These are phyloP conservation scores for Orthonevra nobilis DNA, from an alignment of 2,888 invertebrate genomes.

Conservation along the genomic window DNA sequence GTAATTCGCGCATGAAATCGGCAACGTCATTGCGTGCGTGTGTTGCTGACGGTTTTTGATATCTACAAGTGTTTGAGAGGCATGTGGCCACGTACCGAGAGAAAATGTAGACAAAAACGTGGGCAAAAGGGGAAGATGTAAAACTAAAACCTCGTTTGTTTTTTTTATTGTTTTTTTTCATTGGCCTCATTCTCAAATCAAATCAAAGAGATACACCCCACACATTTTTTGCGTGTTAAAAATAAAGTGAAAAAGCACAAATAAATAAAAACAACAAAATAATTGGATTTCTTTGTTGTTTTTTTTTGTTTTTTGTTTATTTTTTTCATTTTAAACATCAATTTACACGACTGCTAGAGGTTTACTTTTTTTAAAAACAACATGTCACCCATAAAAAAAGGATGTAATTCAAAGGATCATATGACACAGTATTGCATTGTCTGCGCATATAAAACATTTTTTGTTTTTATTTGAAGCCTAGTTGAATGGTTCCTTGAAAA, in stretches of 20 bases:
- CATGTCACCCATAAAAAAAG: too few species aligned
- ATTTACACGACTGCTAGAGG: too few species aligned
- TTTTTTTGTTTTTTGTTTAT: too few species aligned
- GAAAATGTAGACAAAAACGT: constrained; percentile 19
- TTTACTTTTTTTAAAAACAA: too few species aligned
- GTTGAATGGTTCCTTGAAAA: too few species aligned
- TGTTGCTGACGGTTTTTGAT: constrained; percentile 33
- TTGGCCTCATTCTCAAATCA: constrained; percentile 45
- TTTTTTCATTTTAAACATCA: too few species aligned
- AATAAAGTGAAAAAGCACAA: neutral
- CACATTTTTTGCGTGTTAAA: constrained; percentile 6
- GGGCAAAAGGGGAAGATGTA: constrained; percentile 3
- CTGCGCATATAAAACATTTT: too few species aligned
- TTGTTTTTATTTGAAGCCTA: too few species aligned
- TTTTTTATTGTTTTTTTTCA: constrained; percentile 29
- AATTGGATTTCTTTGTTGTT: neutral
- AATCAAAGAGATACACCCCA: constrained; percentile 23
- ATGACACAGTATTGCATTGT: too few species aligned
- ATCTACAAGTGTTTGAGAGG: constrained; percentile 61
- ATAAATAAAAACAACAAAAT: constrained; percentile 22
- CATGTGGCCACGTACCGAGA: constrained; percentile 20
- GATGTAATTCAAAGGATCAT: too few species aligned
- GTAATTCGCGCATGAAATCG: constrained; percentile 37
- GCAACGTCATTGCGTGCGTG: constrained; percentile 58
- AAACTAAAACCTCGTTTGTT: constrained; percentile 16